phyloP scores from a whole-genome alignment of 1,140 invertebrate species.

The Eriosoma lanigerum region DNA sequence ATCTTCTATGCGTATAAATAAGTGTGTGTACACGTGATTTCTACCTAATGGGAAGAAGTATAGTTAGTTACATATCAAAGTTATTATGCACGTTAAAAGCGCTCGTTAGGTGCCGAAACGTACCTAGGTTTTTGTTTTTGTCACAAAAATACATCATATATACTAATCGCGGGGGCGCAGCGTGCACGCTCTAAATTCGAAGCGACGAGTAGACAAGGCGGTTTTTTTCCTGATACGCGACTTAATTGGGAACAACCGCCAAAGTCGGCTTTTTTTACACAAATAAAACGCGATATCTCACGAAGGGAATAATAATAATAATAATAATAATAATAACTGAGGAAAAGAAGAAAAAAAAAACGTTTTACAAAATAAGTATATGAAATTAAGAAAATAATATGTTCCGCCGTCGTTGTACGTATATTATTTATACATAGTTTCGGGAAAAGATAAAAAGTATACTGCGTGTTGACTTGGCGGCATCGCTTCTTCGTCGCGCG shows the following conservation, averaged over 20 bases:
- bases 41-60: constrained; percentile 12
- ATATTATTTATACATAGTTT: too few relatives aligned
- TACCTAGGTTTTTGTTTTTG: neutral
- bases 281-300: neutral
- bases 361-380: neutral
- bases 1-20: neutral
- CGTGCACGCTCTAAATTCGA: neutral
- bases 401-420: neutral
- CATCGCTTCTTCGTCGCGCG: neutral
- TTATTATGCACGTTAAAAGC: too few relatives aligned
- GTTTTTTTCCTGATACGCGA: neutral
- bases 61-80: too few relatives aligned
- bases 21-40: neutral
- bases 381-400: constrained; percentile 1
- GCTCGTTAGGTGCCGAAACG: constrained; percentile 40
- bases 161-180: neutral
- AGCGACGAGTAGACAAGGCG: neutral
- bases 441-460: neutral
- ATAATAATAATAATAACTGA: too few relatives aligned
- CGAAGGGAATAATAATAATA: constrained; percentile 7
- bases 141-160: neutral
- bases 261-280: constrained; percentile 30
- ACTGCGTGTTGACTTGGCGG: constrained; percentile 23
- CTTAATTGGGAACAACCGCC: constrained; percentile 33
- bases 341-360: too few relatives aligned